phyloP scores from a whole-genome alignment of 2,888 invertebrate species.

The Amiota minor region DNA sequence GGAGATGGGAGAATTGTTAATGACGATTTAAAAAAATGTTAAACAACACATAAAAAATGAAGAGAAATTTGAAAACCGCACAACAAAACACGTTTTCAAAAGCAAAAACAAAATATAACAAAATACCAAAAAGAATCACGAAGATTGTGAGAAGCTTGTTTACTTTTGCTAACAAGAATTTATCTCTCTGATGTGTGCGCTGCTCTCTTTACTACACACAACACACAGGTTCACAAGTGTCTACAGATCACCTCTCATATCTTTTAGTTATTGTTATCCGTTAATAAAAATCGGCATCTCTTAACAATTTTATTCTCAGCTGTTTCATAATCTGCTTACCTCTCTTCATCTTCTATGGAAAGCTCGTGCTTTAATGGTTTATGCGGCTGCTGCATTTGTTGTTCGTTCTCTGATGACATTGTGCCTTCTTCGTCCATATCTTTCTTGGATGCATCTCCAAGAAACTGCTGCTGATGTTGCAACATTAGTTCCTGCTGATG shows the following conservation, averaged over 20 bases:
- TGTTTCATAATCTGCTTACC: conserved; percentile 41
- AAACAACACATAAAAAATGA: conserved; percentile 9
- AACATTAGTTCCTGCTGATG: conserved; percentile 3
- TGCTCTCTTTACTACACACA: background rate
- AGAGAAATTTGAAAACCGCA: background rate
- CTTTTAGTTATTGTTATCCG: background rate
- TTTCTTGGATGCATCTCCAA: too few species aligned
- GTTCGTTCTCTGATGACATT: conserved; percentile 38
- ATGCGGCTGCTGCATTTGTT: conserved; percentile 48
- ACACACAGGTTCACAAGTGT: conserved; percentile 32
- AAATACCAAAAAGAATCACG: conserved; percentile 9
- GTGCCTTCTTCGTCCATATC: conserved; percentile 29
- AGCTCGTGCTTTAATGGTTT: conserved; percentile 52
- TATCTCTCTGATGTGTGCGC: background rate
- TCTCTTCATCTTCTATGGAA: conserved; percentile 61
- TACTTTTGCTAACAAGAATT: conserved; percentile 18
- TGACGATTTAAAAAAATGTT: conserved; percentile 27
- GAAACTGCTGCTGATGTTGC: conserved; percentile 2
- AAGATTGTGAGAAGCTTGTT: conserved; percentile 5
- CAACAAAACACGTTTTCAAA: conserved; percentile 15
- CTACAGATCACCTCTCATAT: conserved; percentile 36
- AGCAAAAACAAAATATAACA: conserved; percentile 10
- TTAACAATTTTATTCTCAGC: background rate
- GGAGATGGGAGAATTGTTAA: background rate
- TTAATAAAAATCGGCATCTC: background rate